Percentiles rank a stretch among this genome's conserved stretches.
Conservation (phyloP, 2,113 vertebrate genomes). For the Calyptommatus sinebrachiatus region DNA sequence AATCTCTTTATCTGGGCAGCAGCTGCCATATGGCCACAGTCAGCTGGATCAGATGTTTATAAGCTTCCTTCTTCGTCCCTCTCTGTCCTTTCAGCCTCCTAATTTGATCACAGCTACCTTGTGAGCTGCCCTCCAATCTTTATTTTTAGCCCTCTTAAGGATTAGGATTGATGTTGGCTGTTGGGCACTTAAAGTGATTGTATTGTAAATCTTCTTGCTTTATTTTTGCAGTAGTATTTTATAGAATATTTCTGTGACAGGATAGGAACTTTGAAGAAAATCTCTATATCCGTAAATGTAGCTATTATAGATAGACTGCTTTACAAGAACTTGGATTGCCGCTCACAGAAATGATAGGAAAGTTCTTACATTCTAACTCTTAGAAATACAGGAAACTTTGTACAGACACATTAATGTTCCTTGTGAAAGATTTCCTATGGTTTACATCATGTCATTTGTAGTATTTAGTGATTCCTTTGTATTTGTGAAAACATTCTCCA, state of each 20-base stretch:
- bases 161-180: conserved; percentile 99
- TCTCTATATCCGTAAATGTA: conserved; percentile 49
- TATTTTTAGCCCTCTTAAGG: conserved; percentile 99
- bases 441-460: conserved; percentile 55
- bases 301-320: conserved; percentile 41
- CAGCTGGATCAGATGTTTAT: conserved; percentile 99
- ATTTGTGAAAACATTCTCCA: conserved; percentile 28
- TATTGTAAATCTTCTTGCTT: conserved; percentile 95
- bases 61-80: conserved; percentile 98
- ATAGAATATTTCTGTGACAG: conserved; percentile 52
- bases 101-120: conserved; percentile 95
- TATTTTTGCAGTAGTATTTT: conserved; percentile 65
- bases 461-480: conserved; percentile 52
- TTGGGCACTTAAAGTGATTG: conserved; percentile 99
- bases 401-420: conserved; percentile 46
- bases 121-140: conserved; percentile 94
- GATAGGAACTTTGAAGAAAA: conserved; percentile 62
- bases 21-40: conserved; percentile 99
- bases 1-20: conserved; percentile 99
- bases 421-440: conserved; percentile 50
- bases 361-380: too few relatives aligned
- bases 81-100: conserved; percentile 90
- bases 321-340: conserved; percentile 58
- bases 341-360: conserved; percentile 29
- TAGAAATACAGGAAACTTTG: conserved; percentile 48